These are phyloP conservation scores for Collichthys lucidus DNA, from an alignment of 2,113 vertebrate species.

Conservation along the genomic window DNA sequence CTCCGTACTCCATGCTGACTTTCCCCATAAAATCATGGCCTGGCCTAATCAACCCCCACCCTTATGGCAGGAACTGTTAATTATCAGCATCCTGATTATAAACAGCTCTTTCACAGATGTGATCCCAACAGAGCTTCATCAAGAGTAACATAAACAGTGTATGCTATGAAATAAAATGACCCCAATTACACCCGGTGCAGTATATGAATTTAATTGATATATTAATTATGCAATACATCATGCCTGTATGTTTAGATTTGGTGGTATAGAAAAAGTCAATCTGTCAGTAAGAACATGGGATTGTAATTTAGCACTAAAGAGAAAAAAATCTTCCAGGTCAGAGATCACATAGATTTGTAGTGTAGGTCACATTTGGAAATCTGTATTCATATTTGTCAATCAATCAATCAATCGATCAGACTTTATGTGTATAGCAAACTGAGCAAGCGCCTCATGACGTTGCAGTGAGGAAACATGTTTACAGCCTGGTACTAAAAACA, in stretches of 20 bases:
- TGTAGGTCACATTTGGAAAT: no score
- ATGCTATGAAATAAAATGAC: conserved; percentile 16
- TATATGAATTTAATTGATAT: background rate
- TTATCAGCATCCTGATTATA: background rate
- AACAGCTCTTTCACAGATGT: background rate
- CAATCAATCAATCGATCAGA: no score
- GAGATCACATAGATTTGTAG: background rate
- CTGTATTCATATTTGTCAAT: no score
- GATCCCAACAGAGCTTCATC: background rate
- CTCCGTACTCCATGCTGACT: background rate
- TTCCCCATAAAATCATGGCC: background rate
- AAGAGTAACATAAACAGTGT: conserved; percentile 5
- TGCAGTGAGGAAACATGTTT: no score
- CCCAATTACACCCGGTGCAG: conserved; percentile 6
- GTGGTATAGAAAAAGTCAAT: conserved; percentile 34
- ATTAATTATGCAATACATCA: conserved; percentile 15
- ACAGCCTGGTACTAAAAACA: no score
- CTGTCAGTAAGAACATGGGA: background rate
- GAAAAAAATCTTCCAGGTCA: background rate
- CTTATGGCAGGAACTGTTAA: background rate
- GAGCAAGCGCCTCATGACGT: no score
- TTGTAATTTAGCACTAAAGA: conserved; percentile 6
- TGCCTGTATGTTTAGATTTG: background rate
- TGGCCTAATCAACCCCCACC: background rate
- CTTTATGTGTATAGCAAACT: no score